Base-by-base conservation (phyloP, 1,140 invertebrate species). In the Cotesia glomerata region DNA sequence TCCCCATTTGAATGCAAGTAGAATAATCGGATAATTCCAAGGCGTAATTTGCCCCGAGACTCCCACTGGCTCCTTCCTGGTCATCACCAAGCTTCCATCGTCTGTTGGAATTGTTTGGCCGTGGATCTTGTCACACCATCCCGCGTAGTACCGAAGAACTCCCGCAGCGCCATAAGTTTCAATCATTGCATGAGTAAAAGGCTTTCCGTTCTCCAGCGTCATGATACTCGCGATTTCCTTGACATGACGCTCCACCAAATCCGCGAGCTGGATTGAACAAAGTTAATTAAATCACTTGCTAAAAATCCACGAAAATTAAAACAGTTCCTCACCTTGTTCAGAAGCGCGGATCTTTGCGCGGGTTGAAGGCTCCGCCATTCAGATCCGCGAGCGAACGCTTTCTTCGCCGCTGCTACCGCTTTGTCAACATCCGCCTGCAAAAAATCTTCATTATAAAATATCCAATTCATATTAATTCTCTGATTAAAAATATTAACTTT, bases 21-120 rank as follows among this genome's bases (percentile, higher is more conserved):
- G 95, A 92, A 96, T 93, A 64, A 95, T 78, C 0, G 96, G 96
- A 82, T 93, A 97, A 84, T 97, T 97, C 95, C 95, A 97, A 74
- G 95, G 95, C 66, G 96, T 95, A 56, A 97, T 97, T 83, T 95
- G 93, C 1, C 94, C 96, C 68, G 94, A 94, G 14, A 97, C 93
- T 56, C 96, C 96, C 45, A 97, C 87, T 7, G 95, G 94, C 80
- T 97, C 94, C 81, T 93, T 92, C 58, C 90, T 88, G 0, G 95
- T 97, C 77, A 90, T 79, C 0, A 87, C 77, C 32, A 91, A 78
- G 58, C 82, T 78, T 9, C 79, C 79, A 7, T 84, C 86, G 83
- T 89, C 89, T 66, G 91, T 87, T 35, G 96, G 95, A 78, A 98
- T 93, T 8, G 95, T 96, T 75, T 93, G 92, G 39, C 97, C 97